These are phyloP conservation scores for Mixornis gularis DNA, from an alignment of 2,113 vertebrate genomes.

Conservation along the genomic window DNA sequence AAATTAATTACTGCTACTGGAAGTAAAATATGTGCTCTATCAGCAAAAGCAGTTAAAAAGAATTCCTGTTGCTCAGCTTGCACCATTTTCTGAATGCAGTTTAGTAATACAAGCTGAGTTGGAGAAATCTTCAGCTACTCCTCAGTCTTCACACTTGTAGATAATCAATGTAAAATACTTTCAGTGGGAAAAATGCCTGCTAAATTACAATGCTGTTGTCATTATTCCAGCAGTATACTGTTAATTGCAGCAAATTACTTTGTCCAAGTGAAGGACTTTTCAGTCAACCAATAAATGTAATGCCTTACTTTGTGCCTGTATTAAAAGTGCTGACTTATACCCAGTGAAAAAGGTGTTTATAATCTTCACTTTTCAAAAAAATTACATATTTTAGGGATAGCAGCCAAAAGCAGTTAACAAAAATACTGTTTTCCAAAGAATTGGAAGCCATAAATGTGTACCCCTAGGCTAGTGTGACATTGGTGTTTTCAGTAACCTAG, in stretches of 20 bases:
- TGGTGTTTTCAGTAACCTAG: not conserved
- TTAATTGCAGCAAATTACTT: not conserved
- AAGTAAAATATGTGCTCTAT: not conserved
- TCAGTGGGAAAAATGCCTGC: not conserved
- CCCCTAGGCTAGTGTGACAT: not conserved
- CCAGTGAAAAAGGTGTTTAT: not conserved
- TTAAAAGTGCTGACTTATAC: not conserved
- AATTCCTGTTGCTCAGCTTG: not conserved
- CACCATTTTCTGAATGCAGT: not conserved
- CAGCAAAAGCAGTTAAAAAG: not conserved
- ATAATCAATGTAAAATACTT: not conserved
- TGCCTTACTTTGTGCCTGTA: not conserved
- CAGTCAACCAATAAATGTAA: not conserved
- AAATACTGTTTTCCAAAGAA: not conserved
- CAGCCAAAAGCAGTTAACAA: not conserved
- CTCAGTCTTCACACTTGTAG: not conserved
- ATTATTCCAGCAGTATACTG: not conserved
- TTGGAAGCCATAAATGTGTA: not conserved
- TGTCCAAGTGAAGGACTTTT: not conserved
- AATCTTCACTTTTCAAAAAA: not conserved
- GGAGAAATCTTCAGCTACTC: not conserved
- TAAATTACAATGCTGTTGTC: not conserved
- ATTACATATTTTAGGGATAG: accelerated
- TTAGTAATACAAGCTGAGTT: not conserved
- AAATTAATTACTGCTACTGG: not conserved